phyloP scores from a whole-genome alignment of 2,113 vertebrate genomes.

The Oenanthe oenanthe region DNA sequence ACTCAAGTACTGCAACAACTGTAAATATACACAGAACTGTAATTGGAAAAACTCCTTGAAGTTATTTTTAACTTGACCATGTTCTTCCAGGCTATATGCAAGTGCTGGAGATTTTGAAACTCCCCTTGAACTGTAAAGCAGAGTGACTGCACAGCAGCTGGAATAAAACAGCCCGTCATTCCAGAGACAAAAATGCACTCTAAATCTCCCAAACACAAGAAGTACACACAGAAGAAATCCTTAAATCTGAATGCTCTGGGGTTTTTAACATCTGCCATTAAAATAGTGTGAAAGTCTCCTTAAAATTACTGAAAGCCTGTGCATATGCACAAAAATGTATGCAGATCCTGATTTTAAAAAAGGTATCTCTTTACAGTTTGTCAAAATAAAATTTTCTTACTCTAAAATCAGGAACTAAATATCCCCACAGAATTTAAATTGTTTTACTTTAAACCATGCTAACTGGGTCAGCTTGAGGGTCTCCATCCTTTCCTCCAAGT shows the following conservation, averaged over 20 bases:
- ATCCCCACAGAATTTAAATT: not conserved
- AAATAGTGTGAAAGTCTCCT: not conserved
- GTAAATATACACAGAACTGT: not conserved
- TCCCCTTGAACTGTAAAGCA: not conserved
- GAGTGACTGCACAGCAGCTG: not conserved
- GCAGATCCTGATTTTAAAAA: not conserved
- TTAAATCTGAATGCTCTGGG: not conserved
- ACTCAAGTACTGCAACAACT: not conserved
- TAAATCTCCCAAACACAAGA: not conserved
- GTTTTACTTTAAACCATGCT: not conserved
- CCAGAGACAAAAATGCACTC: not conserved
- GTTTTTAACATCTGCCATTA: not conserved
- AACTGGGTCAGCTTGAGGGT: not conserved
- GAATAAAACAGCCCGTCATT: not conserved
- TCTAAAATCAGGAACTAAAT: not conserved
- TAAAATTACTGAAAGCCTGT: not conserved
- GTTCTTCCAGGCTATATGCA: not conserved
- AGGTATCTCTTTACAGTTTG: not conserved
- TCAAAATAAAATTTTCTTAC: not conserved
- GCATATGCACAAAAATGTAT: not conserved
- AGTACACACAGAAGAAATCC: not conserved
- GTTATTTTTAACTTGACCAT: not conserved
- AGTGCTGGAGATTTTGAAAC: not conserved
- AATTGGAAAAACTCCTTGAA: not conserved
- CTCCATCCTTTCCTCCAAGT: not conserved